Conservation (phyloP, 2,888 invertebrate genomes). For the Timandra comae region DNA sequence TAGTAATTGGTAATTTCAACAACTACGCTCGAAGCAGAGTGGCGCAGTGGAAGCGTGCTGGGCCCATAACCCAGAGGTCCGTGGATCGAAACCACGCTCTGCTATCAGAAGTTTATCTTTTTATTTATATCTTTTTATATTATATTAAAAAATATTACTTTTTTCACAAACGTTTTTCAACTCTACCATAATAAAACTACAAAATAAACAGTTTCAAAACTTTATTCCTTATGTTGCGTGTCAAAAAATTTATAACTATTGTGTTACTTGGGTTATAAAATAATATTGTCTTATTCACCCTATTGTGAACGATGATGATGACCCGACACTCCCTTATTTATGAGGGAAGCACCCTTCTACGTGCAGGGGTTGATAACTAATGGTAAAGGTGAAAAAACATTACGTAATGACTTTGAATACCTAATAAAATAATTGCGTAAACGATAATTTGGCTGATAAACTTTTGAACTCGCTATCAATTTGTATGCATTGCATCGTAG, state of each 20-base stretch:
- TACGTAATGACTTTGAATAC: conserved; percentile 13
- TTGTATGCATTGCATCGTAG: conserved; percentile 25
- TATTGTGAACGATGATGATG: conserved; percentile 55
- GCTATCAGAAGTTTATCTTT: conserved; percentile 55
- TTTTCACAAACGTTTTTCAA: too few relatives aligned
- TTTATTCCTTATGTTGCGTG: conserved; percentile 16
- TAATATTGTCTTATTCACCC: conserved; percentile 45
- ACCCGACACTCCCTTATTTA: conserved; percentile 55
- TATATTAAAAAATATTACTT: too few relatives aligned
- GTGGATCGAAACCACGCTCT: conserved; percentile 93
- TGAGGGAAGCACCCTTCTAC: conserved; percentile 53
- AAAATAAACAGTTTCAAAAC: conserved; percentile 2
- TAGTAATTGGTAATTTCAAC: too few relatives aligned
- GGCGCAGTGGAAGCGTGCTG: conserved; percentile 91
- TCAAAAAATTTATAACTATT: conserved; percentile 36
- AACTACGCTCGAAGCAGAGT: conserved; percentile 69
- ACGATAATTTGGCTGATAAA: conserved; percentile 31
- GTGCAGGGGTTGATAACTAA: conserved; percentile 39
- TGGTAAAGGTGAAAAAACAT: conserved; percentile 39
- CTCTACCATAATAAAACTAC: too few relatives aligned
- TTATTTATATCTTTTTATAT: conserved; percentile 3
- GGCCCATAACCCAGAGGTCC: conserved; percentile 94
- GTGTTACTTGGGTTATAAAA: conserved; percentile 36
- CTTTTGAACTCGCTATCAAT: conserved; percentile 45
- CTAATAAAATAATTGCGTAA: conserved; percentile 20